These are phyloP conservation scores for Microtus agrestis DNA, from an alignment of 2,797 vertebrate genomes.

Conservation along the genomic window DNA sequence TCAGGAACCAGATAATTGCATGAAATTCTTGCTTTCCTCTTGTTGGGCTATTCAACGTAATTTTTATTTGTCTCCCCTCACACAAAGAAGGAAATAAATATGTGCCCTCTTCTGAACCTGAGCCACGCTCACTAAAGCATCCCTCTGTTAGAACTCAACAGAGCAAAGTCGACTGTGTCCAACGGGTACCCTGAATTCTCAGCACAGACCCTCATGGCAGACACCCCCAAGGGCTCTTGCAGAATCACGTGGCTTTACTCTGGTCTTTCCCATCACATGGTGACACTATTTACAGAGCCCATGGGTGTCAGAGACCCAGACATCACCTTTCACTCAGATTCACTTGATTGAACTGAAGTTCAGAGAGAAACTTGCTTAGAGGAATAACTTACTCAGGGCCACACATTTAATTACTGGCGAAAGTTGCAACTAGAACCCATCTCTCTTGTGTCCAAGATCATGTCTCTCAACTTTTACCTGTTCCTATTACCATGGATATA, in stretches of 20 bases:
- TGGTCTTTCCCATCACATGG: not conserved
- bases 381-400: not conserved
- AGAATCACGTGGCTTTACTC: not conserved
- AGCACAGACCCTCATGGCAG: not conserved
- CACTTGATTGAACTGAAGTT: conserved; percentile 6
- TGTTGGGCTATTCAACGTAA: conserved; percentile 60
- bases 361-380: not conserved
- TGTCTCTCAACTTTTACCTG: not conserved
- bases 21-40: conserved; percentile 70
- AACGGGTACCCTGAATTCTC: not conserved
- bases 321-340: not conserved
- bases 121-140: not conserved
- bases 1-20: conserved; percentile 72
- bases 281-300: not conserved
- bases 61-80: conserved; percentile 63
- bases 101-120: not conserved
- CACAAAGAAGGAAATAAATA: conserved; percentile 25
- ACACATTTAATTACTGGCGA: not conserved
- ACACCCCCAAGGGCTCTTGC: not conserved
- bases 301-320: not conserved
- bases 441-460: not conserved
- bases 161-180: not conserved
- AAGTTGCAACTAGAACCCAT: not conserved
- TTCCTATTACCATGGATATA: not conserved
- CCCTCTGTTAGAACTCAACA: not conserved